These are phyloP conservation scores for Pseudorectes ferrugineus DNA, from an alignment of 2,113 vertebrate genomes.

Conservation along the genomic window DNA sequence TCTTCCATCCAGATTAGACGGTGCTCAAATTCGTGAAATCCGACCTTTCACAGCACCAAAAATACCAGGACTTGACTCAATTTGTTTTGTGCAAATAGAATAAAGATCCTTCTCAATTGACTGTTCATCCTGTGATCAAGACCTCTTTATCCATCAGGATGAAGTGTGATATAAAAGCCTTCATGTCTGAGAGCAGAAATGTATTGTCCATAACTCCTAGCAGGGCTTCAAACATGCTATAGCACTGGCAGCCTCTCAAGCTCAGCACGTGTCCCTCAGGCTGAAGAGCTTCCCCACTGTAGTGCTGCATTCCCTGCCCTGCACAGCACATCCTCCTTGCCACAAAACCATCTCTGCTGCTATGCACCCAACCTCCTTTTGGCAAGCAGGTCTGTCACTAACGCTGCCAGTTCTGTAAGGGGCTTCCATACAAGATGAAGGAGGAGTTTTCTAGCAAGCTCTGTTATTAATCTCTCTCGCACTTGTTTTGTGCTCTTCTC, in stretches of 20 bases:
- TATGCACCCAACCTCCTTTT: neutral
- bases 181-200: neutral
- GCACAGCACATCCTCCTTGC: neutral
- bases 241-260: neutral
- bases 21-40: neutral
- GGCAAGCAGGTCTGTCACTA: neutral
- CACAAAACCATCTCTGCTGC: neutral
- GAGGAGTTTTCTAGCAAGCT: neutral
- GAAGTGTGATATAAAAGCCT: neutral
- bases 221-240: neutral
- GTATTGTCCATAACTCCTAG: neutral
- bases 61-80: neutral
- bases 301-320: neutral
- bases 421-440: neutral
- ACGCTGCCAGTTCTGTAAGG: neutral
- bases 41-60: neutral
- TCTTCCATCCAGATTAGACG: neutral
- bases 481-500: neutral
- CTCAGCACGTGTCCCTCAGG: neutral
- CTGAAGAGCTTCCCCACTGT: neutral
- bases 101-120: neutral
- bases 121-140: neutral
- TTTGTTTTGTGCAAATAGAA: neutral
- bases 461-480: neutral
- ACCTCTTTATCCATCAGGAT: neutral